These are phyloP conservation scores for Ctenopoma multispine DNA, from an alignment of 2,797 vertebrate genomes.

Conservation along the genomic window DNA sequence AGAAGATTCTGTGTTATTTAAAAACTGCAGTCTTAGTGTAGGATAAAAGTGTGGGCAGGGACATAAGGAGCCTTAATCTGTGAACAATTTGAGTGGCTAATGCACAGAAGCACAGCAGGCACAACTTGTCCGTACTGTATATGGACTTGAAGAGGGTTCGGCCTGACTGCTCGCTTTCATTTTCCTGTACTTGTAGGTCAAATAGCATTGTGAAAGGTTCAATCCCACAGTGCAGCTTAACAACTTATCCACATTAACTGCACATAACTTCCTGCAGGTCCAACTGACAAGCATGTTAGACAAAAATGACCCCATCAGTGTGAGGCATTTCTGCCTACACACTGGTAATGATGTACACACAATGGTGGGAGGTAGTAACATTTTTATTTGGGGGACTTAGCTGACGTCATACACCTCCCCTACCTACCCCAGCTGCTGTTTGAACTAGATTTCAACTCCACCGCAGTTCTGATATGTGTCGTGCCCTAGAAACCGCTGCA, in stretches of 20 bases:
- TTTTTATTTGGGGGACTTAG: slow-evolving; percentile 50
- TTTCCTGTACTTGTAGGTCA: slow-evolving; percentile 45
- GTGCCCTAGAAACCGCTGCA: slow-evolving; percentile 71
- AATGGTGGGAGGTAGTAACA: not conserved
- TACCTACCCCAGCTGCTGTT: slow-evolving; percentile 63
- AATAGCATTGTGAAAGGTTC: slow-evolving; percentile 43
- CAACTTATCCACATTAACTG: slow-evolving; percentile 48
- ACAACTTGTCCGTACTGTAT: slow-evolving; percentile 35
- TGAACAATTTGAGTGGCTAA: slow-evolving; percentile 56
- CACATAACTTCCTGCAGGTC: slow-evolving; percentile 10
- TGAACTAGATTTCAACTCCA: slow-evolving; percentile 73
- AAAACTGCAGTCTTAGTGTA: slow-evolving; percentile 44
- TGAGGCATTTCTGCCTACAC: slow-evolving; percentile 15
- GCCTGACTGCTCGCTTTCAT: slow-evolving; percentile 36
- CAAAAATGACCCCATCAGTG: slow-evolving; percentile 23
- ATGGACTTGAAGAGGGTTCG: slow-evolving; percentile 39
- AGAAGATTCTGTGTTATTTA: slow-evolving; percentile 63
- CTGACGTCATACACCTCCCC: slow-evolving; percentile 35
- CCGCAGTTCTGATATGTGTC: slow-evolving; percentile 62
- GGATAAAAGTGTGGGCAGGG: slow-evolving; percentile 53
- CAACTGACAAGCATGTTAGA: slow-evolving; percentile 17
- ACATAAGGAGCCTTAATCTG: slow-evolving; percentile 60
- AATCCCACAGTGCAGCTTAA: slow-evolving; percentile 46
- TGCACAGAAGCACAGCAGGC: slow-evolving; percentile 22
- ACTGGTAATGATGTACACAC: slow-evolving; percentile 12